A percentile compares a stretch with the other conserved stretches of the same genome.
These are phyloP conservation scores for Cepphus grylle DNA, from an alignment of 2,113 vertebrate genomes.

Conservation along the genomic window DNA sequence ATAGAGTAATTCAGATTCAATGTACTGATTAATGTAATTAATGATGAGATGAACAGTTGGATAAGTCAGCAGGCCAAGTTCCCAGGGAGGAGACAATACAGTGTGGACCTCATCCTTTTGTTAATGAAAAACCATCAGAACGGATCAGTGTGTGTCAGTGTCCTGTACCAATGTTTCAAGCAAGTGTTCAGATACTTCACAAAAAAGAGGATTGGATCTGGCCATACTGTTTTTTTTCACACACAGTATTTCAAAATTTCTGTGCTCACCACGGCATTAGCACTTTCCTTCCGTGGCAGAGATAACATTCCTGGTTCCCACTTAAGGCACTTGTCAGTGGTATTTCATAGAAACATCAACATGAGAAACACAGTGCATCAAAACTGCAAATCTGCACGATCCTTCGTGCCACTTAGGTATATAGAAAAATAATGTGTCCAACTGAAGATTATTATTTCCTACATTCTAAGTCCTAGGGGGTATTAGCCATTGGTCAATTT, in stretches of 20 bases:
- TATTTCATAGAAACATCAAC: neutral
- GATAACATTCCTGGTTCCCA: neutral
- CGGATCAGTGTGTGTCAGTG: neutral
- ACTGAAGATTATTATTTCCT: neutral
- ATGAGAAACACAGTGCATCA: neutral
- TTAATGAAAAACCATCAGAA: neutral
- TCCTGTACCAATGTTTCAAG: neutral
- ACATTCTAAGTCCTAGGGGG: neutral
- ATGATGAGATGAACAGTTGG: neutral
- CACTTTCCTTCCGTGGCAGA: neutral
- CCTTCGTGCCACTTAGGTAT: neutral
- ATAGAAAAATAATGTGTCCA: neutral
- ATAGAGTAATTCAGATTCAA: neutral
- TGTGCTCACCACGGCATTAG: neutral
- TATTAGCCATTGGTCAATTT: neutral
- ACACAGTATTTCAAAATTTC: neutral
- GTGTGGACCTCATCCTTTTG: neutral
- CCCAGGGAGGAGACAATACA: neutral
- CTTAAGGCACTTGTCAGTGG: neutral
- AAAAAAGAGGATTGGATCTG: neutral
- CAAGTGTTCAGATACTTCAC: neutral
- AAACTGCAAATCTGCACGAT: neutral
- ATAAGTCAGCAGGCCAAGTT: neutral
- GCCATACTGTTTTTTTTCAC: neutral
- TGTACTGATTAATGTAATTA: neutral